Conservation (phyloP, 2,113 vertebrate genomes). For the Vulpes vulpes region DNA sequence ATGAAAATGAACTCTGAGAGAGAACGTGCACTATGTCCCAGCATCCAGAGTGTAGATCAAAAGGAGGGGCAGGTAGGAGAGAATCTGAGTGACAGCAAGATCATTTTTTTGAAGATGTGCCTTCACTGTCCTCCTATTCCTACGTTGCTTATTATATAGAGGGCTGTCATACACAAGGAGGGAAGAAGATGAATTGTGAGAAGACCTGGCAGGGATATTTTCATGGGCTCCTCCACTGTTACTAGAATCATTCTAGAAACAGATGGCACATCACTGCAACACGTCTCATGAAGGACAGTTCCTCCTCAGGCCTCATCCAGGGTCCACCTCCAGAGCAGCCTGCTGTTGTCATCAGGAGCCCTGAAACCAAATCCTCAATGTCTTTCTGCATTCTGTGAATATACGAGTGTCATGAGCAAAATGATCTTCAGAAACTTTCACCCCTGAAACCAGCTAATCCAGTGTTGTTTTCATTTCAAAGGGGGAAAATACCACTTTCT, state of each 20-base stretch:
- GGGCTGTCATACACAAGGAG: not conserved
- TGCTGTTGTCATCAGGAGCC: conserved; percentile 62
- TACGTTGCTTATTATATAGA: not conserved
- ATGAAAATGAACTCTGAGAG: not conserved
- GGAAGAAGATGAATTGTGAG: not conserved
- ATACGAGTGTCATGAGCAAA: not conserved
- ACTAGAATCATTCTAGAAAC: conserved; percentile 77
- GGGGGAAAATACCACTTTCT: not conserved
- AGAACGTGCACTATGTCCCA: not conserved
- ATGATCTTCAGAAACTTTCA: conserved; percentile 13
- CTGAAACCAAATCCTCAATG: not conserved
- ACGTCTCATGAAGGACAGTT: conserved; percentile 63
- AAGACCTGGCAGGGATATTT: conserved; percentile 71
- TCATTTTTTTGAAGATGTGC: not conserved
- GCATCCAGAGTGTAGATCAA: not conserved
- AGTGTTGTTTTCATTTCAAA: not conserved
- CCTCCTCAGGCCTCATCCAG: not conserved
- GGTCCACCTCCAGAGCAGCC: conserved; percentile 68
- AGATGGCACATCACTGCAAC: conserved; percentile 77
- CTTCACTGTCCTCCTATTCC: not conserved
- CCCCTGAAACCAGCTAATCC: not conserved
- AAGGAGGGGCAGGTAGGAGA: not conserved
- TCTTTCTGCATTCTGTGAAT: not conserved
- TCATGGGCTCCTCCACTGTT: conserved; percentile 60
- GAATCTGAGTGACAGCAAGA: not conserved